These are phyloP conservation scores for Dicyrtomina minuta DNA, from an alignment of 2,888 invertebrate species.

Conservation along the genomic window DNA sequence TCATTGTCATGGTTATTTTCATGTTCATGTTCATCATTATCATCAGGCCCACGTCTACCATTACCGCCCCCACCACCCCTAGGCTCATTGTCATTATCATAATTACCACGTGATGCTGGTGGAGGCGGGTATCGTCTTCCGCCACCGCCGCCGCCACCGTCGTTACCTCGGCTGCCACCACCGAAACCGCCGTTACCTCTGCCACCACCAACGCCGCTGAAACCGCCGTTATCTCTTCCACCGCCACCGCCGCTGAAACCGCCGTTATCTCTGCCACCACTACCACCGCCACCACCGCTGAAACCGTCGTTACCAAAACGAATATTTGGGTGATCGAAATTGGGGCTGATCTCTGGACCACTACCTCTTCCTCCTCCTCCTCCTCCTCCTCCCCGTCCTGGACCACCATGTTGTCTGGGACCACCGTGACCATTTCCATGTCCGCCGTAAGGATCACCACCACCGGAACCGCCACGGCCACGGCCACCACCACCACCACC, in stretches of 20 bases:
- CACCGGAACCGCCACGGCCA: slow-evolving; percentile 26
- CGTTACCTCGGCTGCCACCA: background rate
- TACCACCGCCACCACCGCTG: background rate
- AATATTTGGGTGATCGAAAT: slow-evolving; percentile 16
- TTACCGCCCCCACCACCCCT: background rate
- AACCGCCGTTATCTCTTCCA: slow-evolving; percentile 39
- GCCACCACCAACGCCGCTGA: slow-evolving; percentile 2
- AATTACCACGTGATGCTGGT: too few relatives aligned
- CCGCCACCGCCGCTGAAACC: background rate
- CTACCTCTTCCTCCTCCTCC: too few relatives aligned
- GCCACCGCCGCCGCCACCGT: background rate
- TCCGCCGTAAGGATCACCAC: slow-evolving; percentile 43
- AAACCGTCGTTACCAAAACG: background rate
- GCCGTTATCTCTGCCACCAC: background rate
- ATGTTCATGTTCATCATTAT: background rate
- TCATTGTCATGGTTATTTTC: background rate
- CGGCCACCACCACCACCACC: too few relatives aligned
- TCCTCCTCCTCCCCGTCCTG: background rate
- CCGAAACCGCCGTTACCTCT: background rate
- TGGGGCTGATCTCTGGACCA: slow-evolving; percentile 11
- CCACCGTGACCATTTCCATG: background rate
- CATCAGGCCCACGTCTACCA: background rate
- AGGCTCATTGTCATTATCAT: too few relatives aligned
- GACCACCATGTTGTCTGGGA: background rate
- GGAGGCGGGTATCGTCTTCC: too few relatives aligned